Percentiles rank a stretch among this genome's conserved stretches.
These are phyloP conservation scores for Poeciliopsis occidentalis DNA, from an alignment of 2,113 vertebrate genomes.

Conservation along the genomic window DNA sequence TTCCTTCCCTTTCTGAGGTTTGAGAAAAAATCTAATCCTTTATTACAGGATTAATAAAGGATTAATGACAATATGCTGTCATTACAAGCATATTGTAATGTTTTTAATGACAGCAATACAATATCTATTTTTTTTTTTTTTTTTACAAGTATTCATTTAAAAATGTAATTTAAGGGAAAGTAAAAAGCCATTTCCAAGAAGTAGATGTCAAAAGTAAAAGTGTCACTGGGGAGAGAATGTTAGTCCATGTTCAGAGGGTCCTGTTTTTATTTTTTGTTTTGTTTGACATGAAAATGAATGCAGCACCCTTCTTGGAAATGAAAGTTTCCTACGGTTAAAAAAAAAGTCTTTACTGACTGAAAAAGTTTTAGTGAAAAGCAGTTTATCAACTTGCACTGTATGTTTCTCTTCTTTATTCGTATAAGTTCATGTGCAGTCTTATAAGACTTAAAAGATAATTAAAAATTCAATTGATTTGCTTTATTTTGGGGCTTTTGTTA, in stretches of 20 bases:
- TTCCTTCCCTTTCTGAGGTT: neutral
- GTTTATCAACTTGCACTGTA: too few species aligned
- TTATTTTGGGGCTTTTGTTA: too few species aligned
- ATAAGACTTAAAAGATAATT: too few species aligned
- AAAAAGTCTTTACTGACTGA: too few species aligned
- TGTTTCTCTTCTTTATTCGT: too few species aligned
- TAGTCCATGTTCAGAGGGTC: neutral
- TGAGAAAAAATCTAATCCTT: neutral
- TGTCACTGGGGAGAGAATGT: neutral
- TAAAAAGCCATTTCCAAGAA: conserved; percentile 13
- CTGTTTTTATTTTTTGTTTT: neutral
- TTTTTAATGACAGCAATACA: rapidly evolving
- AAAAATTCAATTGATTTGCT: too few species aligned
- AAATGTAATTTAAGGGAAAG: neutral
- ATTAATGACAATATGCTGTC: too few species aligned
- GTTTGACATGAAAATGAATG: neutral
- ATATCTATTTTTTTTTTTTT: neutral
- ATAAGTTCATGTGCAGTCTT: too few species aligned
- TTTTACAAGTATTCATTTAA: neutral
- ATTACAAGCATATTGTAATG: too few species aligned
- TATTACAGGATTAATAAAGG: too few species aligned
- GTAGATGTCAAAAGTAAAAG: conserved; percentile 17
- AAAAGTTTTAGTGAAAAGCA: too few species aligned
- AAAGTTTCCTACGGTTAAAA: neutral
- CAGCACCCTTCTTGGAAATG: neutral